Base-by-base conservation (phyloP, 2,888 invertebrate genomes). In the Baccha elongata region DNA sequence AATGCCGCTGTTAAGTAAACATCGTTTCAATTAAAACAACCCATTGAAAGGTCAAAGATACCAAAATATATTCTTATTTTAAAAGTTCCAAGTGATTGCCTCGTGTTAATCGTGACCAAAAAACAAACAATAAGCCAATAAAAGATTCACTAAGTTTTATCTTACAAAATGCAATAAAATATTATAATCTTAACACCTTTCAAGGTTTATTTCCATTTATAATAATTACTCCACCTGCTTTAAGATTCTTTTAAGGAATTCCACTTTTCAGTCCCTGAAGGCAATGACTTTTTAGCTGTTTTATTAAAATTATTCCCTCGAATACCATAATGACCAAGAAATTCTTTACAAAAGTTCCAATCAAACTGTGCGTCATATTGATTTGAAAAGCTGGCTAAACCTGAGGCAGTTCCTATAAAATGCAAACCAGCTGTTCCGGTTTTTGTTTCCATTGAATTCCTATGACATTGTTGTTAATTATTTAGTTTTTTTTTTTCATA, bases 351-450 rank as follows among this genome's bases (percentile, higher is more conserved):
- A 37, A 58, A 40, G 13, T 23, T 40, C 23, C 37, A 58, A 40
- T 40, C 15, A 15, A 13, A 53, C 19, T 58, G 37, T 72, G 78
- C 73, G 67, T 76, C 72, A 78, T 60, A 62, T 11, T 13, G 15
- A 19, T 67, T 29, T 32, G 10, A 50, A 29, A 53, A 42, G 26
- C 67, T 37, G 37, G 67, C 64, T 26, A 72, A 78, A 83, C 83
- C 83, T 50, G 83, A 26, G 50, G 29, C 60, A 40, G 44, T 78
- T 78, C 78, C 72, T 35, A 23, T 32, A n/a, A 40, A 35, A 83
- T 29, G 7, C 15, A 48, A 80, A 78, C 83, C 55, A 83, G 83
- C 68, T 50, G 76, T 72, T 83, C 83, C 62, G 72, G 83, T 78
- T 78, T 58, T n/a, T n/a, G 23, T 32, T 32, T 32, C 7, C 8